Conservation (phyloP, 2,113 vertebrate genomes). For the Sprattus sprattus region DNA sequence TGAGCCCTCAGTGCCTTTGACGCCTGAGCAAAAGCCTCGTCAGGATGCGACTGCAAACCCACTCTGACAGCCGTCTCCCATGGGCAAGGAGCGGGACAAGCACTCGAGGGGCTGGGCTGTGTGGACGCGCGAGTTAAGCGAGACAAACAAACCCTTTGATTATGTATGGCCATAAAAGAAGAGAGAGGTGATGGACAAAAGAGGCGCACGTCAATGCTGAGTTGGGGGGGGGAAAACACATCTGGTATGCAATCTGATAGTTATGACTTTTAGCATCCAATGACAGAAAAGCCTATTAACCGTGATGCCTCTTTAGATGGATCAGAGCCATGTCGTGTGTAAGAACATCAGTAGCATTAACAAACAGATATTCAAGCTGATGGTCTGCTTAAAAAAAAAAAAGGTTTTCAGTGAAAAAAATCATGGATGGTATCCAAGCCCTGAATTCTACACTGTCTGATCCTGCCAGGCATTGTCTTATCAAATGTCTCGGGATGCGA, state of each 20-base stretch:
- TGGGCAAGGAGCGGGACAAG: neutral
- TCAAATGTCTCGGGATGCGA: neutral
- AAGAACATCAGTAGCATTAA: neutral
- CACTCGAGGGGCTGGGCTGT: neutral
- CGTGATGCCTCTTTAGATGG: neutral
- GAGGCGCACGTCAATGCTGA: neutral
- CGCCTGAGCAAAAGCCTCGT: neutral
- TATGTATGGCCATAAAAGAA: neutral
- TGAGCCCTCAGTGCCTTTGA: neutral
- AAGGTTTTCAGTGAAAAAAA: neutral
- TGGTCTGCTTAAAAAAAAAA: neutral
- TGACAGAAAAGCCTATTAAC: neutral
- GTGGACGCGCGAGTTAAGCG: no score
- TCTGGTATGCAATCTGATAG: neutral
- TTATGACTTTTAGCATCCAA: neutral
- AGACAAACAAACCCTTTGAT: neutral
- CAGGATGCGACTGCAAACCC: neutral
- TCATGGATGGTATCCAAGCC: neutral
- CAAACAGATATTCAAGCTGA: neutral
- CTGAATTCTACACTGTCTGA: neutral
- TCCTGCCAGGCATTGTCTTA: neutral
- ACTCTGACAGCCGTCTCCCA: constrained; percentile 4
- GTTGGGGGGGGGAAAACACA: neutral
- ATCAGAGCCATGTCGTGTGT: neutral
- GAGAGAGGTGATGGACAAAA: neutral